Base-by-base conservation (phyloP, 37 sponge, comb jelly and placozoan species). In the Hormiphora californensis region DNA sequence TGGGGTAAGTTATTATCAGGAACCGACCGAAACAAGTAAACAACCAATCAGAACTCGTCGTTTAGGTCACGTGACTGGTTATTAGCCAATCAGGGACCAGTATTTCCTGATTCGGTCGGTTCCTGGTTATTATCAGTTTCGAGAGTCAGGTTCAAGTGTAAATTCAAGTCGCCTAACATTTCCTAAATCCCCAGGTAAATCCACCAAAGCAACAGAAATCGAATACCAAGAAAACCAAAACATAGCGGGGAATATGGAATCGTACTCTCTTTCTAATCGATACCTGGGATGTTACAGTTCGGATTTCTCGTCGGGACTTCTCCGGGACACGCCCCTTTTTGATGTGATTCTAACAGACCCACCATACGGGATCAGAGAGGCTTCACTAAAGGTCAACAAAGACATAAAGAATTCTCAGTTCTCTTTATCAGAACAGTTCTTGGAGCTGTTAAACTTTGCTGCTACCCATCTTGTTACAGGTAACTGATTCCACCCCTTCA, bases 1-100 rank as follows among this genome's bases (percentile, higher is more conserved):
- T 91, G 91, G 92, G 95, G 97, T 92, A 78, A 63, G 25, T 28
- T 19, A 28, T 49, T 49, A 49, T 9, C 53, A n/a, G n/a, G n/a
- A n/a, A n/a, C n/a, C n/a, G n/a, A n/a, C n/a, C n/a, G n/a, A n/a
- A n/a, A n/a, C n/a, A n/a, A n/a, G n/a, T n/a, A n/a, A n/a, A n/a
- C n/a, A n/a, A n/a, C n/a, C n/a, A n/a, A n/a, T n/a, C n/a, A n/a
- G n/a, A n/a, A n/a, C n/a, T n/a, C n/a, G n/a, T n/a, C n/a, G n/a
- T n/a, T n/a, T n/a, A n/a, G n/a, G n/a, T n/a, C n/a, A n/a, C n/a
- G n/a, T n/a, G n/a, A n/a, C n/a, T n/a, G n/a, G n/a, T n/a, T n/a
- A n/a, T n/a, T n/a, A n/a, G n/a, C n/a, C n/a, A n/a, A n/a, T n/a
- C n/a, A n/a, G n/a, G n/a, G n/a, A n/a, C n/a, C n/a, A n/a, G n/a